Conservation (phyloP, 2,888 invertebrate genomes). For the Cyclophora albipunctata region DNA sequence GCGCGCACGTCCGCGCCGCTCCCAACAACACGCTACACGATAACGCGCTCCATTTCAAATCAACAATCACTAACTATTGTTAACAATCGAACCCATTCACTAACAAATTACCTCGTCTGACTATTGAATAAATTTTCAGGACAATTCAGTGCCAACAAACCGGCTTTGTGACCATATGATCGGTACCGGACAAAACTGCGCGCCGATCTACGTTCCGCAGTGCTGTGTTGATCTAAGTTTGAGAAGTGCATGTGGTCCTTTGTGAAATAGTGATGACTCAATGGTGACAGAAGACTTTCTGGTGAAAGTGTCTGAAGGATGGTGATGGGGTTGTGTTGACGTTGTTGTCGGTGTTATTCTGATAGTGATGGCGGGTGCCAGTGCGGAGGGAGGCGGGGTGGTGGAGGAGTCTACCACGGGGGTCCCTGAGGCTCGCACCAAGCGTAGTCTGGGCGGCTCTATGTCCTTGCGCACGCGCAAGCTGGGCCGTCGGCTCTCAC, state of each 20-base stretch:
- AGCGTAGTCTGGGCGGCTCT: slow-evolving; percentile 62
- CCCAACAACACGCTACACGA: slow-evolving; percentile 35
- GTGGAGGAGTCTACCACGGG: slow-evolving; percentile 34
- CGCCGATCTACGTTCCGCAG: slow-evolving; percentile 41
- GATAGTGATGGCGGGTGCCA: slow-evolving; percentile 66
- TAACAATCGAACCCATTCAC: slow-evolving; percentile 39
- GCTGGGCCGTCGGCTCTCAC: slow-evolving; percentile 69
- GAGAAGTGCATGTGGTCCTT: slow-evolving; percentile 44
- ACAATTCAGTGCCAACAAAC: slow-evolving; percentile 32
- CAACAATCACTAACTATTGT: slow-evolving; percentile 43
- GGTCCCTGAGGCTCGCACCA: slow-evolving; percentile 36
- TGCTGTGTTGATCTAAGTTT: slow-evolving; percentile 56
- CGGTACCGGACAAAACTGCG: slow-evolving; percentile 36
- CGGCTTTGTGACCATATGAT: slow-evolving; percentile 64
- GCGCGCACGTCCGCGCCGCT: slow-evolving; percentile 50
- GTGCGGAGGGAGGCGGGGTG: slow-evolving; percentile 49
- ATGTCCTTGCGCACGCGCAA: slow-evolving; percentile 69
- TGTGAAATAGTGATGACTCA: slow-evolving; percentile 46
- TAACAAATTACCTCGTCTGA: slow-evolving; percentile 23
- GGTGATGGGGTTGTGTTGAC: slow-evolving; percentile 58
- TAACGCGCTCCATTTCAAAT: slow-evolving; percentile 62
- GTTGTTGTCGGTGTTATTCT: slow-evolving; percentile 36
- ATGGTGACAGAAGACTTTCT: slow-evolving; percentile 47
- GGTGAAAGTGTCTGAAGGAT: slow-evolving; percentile 42
- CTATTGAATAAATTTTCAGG: slow-evolving; percentile 24